Conservation (phyloP, 2,888 invertebrate species). For the Caenorhabditis virilis region DNA sequence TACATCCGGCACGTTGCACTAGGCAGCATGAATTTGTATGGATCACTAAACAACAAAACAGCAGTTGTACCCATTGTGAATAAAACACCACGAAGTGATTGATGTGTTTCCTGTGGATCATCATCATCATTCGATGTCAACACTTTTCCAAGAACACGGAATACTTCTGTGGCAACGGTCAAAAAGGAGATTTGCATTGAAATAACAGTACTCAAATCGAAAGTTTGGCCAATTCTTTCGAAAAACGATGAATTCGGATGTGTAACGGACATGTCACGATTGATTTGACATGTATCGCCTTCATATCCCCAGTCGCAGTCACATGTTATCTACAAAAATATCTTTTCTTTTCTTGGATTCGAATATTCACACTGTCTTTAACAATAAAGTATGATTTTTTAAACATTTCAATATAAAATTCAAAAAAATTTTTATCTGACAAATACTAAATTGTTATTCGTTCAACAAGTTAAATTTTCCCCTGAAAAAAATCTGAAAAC, state of each 20-base stretch:
- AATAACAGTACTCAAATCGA: slow-evolving; percentile 6
- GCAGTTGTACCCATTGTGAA: slow-evolving; percentile 23
- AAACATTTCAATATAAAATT: too few relatives aligned
- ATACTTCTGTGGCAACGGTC: slow-evolving; percentile 8
- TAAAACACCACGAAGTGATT: slow-evolving; percentile 18
- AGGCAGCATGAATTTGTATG: slow-evolving; percentile 17
- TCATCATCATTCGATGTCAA: slow-evolving; percentile 24
- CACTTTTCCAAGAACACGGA: slow-evolving; percentile 16
- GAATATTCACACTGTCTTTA: too few relatives aligned
- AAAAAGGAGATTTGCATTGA: background rate
- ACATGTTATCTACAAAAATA: slow-evolving; percentile 10
- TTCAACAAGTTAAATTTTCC: too few relatives aligned
- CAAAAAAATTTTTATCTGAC: too few relatives aligned
- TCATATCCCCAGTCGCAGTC: slow-evolving; percentile 31
- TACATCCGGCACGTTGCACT: slow-evolving; percentile 25
- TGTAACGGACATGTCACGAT: slow-evolving; percentile 4
- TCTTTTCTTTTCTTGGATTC: too few relatives aligned
- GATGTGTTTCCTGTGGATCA: slow-evolving; percentile 36
- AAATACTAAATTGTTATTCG: too few relatives aligned
- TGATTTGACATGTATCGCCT: slow-evolving; percentile 13
- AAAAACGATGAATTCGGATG: background rate
- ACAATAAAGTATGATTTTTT: too few relatives aligned
- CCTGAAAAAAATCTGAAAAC: too few relatives aligned
- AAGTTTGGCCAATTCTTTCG: slow-evolving; percentile 9
- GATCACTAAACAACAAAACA: slow-evolving; percentile 29